Conservation (phyloP, 2,888 invertebrate genomes). For the Conus canariensis region DNA sequence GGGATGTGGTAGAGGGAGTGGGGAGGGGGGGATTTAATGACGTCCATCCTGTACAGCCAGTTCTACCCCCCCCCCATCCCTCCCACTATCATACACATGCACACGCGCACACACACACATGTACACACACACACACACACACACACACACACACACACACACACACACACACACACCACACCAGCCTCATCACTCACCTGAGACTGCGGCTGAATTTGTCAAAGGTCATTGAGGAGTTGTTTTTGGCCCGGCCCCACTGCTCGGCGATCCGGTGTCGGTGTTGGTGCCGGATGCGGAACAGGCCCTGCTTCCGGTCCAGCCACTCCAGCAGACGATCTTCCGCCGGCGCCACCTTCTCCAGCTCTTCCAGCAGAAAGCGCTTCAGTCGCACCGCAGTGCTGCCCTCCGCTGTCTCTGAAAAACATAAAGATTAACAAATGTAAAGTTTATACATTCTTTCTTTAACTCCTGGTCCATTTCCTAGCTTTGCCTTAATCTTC, state of each 20-base stretch:
- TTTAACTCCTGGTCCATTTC: too few relatives aligned
- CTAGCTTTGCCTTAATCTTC: too few relatives aligned
- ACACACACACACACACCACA: constrained; percentile 17
- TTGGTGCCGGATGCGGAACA: constrained; percentile 31
- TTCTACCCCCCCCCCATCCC: too few relatives aligned
- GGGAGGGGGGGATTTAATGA: too few relatives aligned
- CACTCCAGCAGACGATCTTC: constrained; percentile 13
- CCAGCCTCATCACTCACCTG: neutral
- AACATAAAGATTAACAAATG: too few relatives aligned
- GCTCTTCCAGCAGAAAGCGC: constrained; percentile 28
- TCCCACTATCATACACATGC: neutral
- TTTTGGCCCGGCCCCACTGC: constrained; percentile 33
- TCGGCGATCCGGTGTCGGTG: neutral
- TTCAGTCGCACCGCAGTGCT: neutral
- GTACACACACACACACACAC: constrained; percentile 8
- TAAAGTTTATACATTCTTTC: too few relatives aligned
- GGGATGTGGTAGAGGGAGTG: too few relatives aligned
- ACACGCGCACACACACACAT: constrained; percentile 10
- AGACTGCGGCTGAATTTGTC: constrained; percentile 40
- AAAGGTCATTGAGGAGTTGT: constrained; percentile 38
- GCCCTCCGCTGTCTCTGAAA: neutral
- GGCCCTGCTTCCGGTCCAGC: constrained; percentile 1
- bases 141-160: constrained; percentile 11
- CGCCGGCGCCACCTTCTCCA: neutral
- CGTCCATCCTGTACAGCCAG: too few relatives aligned